These are phyloP conservation scores for Globia sparganii DNA, from an alignment of 2,888 invertebrate genomes.

Conservation along the genomic window DNA sequence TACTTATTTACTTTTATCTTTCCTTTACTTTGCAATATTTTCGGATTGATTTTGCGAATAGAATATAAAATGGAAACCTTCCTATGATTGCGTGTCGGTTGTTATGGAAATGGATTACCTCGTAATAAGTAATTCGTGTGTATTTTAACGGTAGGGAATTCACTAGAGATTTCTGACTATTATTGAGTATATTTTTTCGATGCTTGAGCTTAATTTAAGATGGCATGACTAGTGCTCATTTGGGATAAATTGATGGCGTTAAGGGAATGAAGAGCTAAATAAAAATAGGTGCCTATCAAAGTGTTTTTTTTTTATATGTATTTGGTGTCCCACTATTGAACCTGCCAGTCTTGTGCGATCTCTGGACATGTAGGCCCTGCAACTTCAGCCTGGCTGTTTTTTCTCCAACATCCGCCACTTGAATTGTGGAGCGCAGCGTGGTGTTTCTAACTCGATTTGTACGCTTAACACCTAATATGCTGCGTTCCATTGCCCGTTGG, in stretches of 20 bases:
- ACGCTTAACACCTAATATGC: too few species aligned
- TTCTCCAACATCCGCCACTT: too few species aligned
- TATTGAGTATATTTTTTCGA: neutral
- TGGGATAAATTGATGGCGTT: neutral
- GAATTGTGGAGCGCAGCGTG: too few species aligned
- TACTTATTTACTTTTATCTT: neutral
- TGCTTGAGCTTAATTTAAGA: neutral
- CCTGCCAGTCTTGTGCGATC: too few species aligned
- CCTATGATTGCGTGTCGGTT: slow-evolving; percentile 46
- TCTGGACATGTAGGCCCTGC: too few species aligned
- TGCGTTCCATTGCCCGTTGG: too few species aligned
- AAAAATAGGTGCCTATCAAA: neutral
- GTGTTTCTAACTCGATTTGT: too few species aligned
- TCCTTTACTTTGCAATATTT: slow-evolving; percentile 8
- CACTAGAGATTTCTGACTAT: slow-evolving; percentile 24
- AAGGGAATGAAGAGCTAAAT: neutral
- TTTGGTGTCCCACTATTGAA: too few species aligned
- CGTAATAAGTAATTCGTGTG: slow-evolving; percentile 41
- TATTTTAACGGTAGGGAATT: slow-evolving; percentile 36
- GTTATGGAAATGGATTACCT: slow-evolving; percentile 53
- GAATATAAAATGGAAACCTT: slow-evolving; percentile 55
- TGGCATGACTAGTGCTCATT: slow-evolving; percentile 6
- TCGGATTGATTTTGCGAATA: slow-evolving; percentile 31
- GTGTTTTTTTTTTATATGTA: too few species aligned
- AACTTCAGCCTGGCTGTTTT: too few species aligned